Conservation (phyloP, 2,113 vertebrate genomes). For the Tiliqua scincoides region DNA sequence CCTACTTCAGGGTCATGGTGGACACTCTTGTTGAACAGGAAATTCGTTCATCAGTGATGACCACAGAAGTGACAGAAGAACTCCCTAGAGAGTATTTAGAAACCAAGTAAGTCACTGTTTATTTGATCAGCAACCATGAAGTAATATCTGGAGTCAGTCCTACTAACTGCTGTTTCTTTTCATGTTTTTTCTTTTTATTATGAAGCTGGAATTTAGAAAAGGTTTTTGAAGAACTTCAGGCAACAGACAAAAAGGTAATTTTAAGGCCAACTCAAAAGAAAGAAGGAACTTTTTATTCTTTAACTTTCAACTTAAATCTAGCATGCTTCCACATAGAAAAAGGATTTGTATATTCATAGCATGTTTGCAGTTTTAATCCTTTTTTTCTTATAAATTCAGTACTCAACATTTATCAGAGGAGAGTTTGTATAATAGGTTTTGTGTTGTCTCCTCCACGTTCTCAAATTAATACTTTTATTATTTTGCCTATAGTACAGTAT, state of each 20-base stretch:
- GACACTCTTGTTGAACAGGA: constrained; percentile 96
- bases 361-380: background rate
- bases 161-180: constrained; percentile 25
- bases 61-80: constrained; percentile 84
- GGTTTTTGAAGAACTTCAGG: constrained; percentile 96
- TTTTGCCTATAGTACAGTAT: background rate
- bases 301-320: background rate
- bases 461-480: background rate
- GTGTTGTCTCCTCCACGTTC: background rate
- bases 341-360: background rate
- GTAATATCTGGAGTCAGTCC: background rate
- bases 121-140: background rate
- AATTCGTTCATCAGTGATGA: constrained; percentile 86
- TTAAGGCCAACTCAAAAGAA: background rate
- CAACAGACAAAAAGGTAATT: constrained; percentile 90
- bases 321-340: too few relatives aligned
- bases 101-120: constrained; percentile 84
- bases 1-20: constrained; percentile 94
- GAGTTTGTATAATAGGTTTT: background rate
- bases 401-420: background rate
- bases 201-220: constrained; percentile 95
- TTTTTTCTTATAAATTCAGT: background rate
- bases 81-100: constrained; percentile 92
- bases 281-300: background rate
- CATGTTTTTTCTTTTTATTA: constrained; percentile 49